Conservation (phyloP, 1,140 invertebrate genomes). For the Drosophila prosaltans region DNA sequence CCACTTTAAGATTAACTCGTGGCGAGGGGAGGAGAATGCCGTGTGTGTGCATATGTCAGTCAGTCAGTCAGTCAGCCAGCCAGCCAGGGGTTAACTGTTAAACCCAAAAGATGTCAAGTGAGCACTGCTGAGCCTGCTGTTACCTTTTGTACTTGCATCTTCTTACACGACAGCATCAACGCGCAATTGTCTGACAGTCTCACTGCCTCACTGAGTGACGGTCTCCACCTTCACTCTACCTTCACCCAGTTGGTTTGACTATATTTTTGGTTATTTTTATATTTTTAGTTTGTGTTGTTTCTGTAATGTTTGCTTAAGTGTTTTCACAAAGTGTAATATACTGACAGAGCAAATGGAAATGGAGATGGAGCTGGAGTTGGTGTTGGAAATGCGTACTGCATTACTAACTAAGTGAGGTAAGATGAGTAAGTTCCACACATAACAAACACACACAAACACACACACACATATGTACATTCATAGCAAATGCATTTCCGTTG, state of each 20-base stretch:
- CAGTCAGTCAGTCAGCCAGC: neutral
- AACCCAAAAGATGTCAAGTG: slow-evolving; percentile 22
- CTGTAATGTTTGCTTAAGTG: slow-evolving; percentile 20
- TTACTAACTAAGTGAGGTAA: slow-evolving; percentile 14
- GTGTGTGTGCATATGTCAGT: neutral
- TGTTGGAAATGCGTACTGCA: slow-evolving; percentile 6
- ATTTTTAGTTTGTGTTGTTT: slow-evolving; percentile 16
- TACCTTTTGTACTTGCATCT: slow-evolving; percentile 5
- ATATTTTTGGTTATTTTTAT: slow-evolving; percentile 12
- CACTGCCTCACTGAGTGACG: neutral
- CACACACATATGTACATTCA: neutral
- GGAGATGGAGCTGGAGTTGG: neutral
- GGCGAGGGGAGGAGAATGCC: neutral
- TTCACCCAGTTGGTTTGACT: slow-evolving; percentile 12
- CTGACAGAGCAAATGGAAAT: slow-evolving; percentile 1
- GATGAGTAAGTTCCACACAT: slow-evolving; percentile 14
- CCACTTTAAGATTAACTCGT: slow-evolving; percentile 16
- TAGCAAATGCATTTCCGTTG: slow-evolving; percentile 61
- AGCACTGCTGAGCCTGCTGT: slow-evolving; percentile 8
- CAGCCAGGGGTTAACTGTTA: slow-evolving; percentile 8
- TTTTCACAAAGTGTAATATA: slow-evolving; percentile 14
- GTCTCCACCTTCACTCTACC: neutral
- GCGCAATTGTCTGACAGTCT: too few species aligned
- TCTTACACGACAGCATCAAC: neutral
- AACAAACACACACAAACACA: slow-evolving; percentile 2